Evolutionary conservation across 1,140 invertebrate genomes (phyloP).

Genomic region (Drosophila kikkawai): DNA sequence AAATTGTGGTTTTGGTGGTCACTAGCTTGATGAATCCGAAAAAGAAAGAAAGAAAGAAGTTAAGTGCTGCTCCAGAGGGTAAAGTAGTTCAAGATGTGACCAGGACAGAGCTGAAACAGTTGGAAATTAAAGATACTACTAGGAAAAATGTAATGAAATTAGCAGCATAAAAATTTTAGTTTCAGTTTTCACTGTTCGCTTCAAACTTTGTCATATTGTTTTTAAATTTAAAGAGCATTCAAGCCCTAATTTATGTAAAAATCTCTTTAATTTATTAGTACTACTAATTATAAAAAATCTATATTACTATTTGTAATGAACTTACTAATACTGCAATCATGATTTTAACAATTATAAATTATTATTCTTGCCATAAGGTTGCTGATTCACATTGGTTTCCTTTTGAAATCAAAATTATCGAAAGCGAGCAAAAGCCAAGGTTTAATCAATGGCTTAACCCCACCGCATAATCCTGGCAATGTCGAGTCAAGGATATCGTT

Average conservation of each 20-base stretch:
- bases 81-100: not conserved
- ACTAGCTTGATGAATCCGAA: not conserved
- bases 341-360: not conserved
- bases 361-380: not conserved
- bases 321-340: no score
- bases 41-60: not conserved
- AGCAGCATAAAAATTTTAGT: no score
- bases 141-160: no score
- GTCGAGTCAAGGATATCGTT: constrained; percentile 54
- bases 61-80: not conserved
- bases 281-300: no score
- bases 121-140: not conserved
- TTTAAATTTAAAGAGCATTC: no score
- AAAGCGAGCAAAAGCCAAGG: constrained; percentile 4
- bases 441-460: constrained; percentile 19
- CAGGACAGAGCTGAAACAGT: not conserved
- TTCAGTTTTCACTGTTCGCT: no score
- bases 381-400: no score
- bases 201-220: no score
- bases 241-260: no score
- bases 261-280: no score
- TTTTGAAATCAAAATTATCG: not conserved
- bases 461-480: constrained; percentile 33
- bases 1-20: constrained; percentile 12
- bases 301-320: no score